A percentile compares a stretch with the other conserved stretches of the same genome.
phyloP scores from a whole-genome alignment of 2,888 invertebrate genomes.

The Xanthia icteritia region DNA sequence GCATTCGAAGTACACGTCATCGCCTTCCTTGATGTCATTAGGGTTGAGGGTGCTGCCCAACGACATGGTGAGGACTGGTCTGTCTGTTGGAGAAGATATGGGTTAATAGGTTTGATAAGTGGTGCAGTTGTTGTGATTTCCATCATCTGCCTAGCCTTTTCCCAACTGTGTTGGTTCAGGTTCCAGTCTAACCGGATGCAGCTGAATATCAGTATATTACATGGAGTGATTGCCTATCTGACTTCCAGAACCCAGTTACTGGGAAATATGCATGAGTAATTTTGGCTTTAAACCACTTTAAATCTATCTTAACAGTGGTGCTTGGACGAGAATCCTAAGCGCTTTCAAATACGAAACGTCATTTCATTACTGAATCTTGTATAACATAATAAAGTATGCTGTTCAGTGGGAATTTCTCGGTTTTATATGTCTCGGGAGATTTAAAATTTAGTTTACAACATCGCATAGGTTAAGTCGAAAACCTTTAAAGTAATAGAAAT shows the following conservation, averaged over 20 bases:
- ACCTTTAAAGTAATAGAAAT: neutral
- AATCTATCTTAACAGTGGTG: neutral
- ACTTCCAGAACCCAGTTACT: neutral
- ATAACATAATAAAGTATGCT: neutral
- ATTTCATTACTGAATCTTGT: neutral
- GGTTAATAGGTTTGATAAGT: neutral
- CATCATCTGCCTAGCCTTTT: neutral
- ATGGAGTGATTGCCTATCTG: too few relatives aligned
- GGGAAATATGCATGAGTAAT: neutral
- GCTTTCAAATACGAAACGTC: neutral
- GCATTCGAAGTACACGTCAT: slow-evolving; percentile 97
- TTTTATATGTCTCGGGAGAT: neutral
- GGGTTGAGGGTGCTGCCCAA: slow-evolving; percentile 96
- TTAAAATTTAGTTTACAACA: neutral
- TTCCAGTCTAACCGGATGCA: neutral
- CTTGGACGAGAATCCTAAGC: neutral
- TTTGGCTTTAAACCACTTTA: neutral
- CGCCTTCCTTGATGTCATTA: slow-evolving; percentile 97
- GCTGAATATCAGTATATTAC: too few relatives aligned
- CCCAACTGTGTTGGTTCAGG: neutral
- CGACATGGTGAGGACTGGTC: slow-evolving; percentile 90
- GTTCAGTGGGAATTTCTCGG: neutral
- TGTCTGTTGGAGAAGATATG: slow-evolving; percentile 73
- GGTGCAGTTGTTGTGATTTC: neutral
- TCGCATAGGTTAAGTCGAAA: neutral